Evolutionary conservation across 2,888 invertebrate species (phyloP), one percentile per base, ranked within the genome.

Genomic region (Drosophila leonis): DNA sequence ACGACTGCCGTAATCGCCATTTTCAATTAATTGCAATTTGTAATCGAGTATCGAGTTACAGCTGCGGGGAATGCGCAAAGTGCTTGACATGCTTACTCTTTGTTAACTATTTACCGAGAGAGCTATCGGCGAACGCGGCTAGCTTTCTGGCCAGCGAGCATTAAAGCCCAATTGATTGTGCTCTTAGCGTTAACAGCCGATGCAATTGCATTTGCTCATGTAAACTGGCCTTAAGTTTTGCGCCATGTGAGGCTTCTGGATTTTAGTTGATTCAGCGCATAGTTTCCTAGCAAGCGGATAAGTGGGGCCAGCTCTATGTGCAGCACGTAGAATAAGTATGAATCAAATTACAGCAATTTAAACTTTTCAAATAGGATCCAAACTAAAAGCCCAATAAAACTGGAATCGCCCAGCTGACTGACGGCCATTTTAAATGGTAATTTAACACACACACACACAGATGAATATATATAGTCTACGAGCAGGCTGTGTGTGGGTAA

Each of bases 151-250:
- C 35, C 46, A 41, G 13, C 62, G 51, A 35, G 52, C 20, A 37
- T 69, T 91, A 91, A 65, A 84, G 83, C 82, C 75, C 72, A 81
- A 81, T 91, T 92, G 92, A 92, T 91, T 91, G 92, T 84, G 79
- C 89, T 85, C 73, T 76, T 82, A 70, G 91, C 81, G 90, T 91
- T 91, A 92, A 82, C 62, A 73, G 89, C 82, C 86, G 77, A 78
- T 49, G 86, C 92, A 91, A 92, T 92, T 90, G 88, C 90, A 90
- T 91, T 92, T 92, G 89, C 81, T 91, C 92, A 92, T 90, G 92
- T 91, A 85, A 92, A 91, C 90, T 90, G 91, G 87, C 88, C 88
- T 81, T 90, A 92, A 90, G 91, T 87, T 88, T 82, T 69, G 82
- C 87, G 27, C 71, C 64, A 56, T 29, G 57, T 39, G 51, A 37